Evolutionary conservation across 1,140 invertebrate species (phyloP).

Genomic region (Drosophila sulfurigaster): DNA sequence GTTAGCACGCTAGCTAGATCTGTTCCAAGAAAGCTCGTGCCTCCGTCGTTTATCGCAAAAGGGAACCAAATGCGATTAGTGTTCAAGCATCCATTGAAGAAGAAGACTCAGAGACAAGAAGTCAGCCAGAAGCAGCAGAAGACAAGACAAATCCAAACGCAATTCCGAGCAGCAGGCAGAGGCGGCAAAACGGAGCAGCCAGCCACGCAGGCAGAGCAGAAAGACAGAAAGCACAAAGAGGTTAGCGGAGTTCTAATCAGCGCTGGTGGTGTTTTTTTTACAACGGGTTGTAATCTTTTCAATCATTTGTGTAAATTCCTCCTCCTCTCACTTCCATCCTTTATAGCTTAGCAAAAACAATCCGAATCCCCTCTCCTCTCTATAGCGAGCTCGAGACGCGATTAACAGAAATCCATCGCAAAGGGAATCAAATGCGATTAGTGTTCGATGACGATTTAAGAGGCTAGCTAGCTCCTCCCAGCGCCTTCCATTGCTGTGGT

Average conservation of each 20-base stretch:
- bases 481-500: too few relatives aligned
- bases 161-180: slow-evolving; percentile 16
- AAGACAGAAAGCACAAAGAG: slow-evolving; percentile 16
- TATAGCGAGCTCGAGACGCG: slow-evolving; percentile 3
- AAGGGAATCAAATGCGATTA: slow-evolving; percentile 83
- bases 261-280: slow-evolving; percentile 19
- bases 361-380: slow-evolving; percentile 1
- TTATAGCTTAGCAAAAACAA: slow-evolving; percentile 52
- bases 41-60: slow-evolving; percentile 66
- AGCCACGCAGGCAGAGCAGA: background rate
- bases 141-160: slow-evolving; percentile 1
- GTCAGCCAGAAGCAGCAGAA: slow-evolving; percentile 11
- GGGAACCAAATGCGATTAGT: slow-evolving; percentile 76
- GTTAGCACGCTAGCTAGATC: slow-evolving; percentile 15
- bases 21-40: slow-evolving; percentile 47
- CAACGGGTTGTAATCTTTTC: slow-evolving; percentile 57
- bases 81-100: slow-evolving; percentile 61
- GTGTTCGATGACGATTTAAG: slow-evolving; percentile 66
- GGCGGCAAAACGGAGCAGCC: slow-evolving; percentile 15
- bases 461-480: slow-evolving; percentile 52
- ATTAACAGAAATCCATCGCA: slow-evolving; percentile 67
- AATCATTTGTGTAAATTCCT: slow-evolving; percentile 16
- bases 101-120: slow-evolving; percentile 33
- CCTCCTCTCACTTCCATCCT: slow-evolving; percentile 29
- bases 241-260: slow-evolving; percentile 14